Percentiles rank a stretch among this genome's conserved stretches.
These are phyloP conservation scores for Centropyge bicolor DNA, from an alignment of 2,797 vertebrate species.

Conservation along the genomic window DNA sequence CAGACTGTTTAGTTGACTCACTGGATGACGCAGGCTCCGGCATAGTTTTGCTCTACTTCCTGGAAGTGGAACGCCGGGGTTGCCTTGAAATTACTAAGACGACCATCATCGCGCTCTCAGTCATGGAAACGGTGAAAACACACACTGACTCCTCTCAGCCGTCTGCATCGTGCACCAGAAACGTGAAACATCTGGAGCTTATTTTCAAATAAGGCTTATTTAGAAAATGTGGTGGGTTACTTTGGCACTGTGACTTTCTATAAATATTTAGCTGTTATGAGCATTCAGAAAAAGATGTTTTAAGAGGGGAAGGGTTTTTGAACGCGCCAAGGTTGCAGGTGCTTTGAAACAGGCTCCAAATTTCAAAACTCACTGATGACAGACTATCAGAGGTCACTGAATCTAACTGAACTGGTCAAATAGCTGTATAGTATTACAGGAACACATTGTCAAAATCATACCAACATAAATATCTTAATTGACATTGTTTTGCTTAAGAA, in stretches of 20 bases:
- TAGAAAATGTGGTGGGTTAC: conserved; percentile 75
- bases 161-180: conserved; percentile 50
- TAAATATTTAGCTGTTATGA: conserved; percentile 80
- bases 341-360: conserved; percentile 52
- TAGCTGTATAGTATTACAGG: neutral
- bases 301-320: conserved; percentile 42
- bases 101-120: conserved; percentile 62
- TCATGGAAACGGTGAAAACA: conserved; percentile 82
- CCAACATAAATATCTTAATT: conserved; percentile 19
- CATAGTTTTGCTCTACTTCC: conserved; percentile 77
- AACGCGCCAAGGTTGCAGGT: conserved; percentile 71
- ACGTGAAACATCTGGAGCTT: conserved; percentile 77
- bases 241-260: conserved; percentile 70
- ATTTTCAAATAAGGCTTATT: conserved; percentile 77
- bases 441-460: neutral
- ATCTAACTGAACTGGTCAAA: conserved; percentile 8
- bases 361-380: conserved; percentile 29
- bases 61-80: conserved; percentile 72
- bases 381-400: conserved; percentile 6
- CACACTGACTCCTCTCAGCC: conserved; percentile 59
- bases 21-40: conserved; percentile 78
- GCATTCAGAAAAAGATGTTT: conserved; percentile 63
- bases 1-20: conserved; percentile 80
- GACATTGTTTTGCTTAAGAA: conserved; percentile 20
- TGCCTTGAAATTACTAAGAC: conserved; percentile 76